A percentile compares a stretch with the other conserved stretches of the same genome.
Evolutionary conservation across 2,888 invertebrate species (phyloP).

Genomic region (Brachylomia viminalis): DNA sequence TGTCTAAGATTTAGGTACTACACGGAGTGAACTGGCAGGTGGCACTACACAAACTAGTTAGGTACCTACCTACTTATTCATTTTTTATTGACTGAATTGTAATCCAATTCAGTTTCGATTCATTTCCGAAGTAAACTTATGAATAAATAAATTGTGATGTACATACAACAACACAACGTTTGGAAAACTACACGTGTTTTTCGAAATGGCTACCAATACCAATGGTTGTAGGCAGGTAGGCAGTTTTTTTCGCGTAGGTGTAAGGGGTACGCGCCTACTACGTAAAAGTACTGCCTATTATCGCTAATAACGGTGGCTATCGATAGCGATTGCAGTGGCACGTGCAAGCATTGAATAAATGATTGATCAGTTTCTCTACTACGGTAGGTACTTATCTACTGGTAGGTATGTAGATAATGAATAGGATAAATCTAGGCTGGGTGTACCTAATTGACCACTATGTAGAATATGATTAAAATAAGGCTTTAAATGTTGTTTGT

Average conservation of each 20-base stretch:
- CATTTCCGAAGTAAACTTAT: slow-evolving; percentile 28
- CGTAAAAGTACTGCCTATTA: neutral
- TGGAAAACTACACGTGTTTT: slow-evolving; percentile 1
- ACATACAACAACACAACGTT: neutral
- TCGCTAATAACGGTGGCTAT: neutral
- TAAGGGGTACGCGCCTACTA: too few relatives aligned
- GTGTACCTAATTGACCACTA: neutral
- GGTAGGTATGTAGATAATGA: neutral
- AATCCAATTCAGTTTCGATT: slow-evolving; percentile 33
- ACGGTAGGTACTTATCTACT: too few relatives aligned
- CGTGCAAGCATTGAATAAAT: neutral
- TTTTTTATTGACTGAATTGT: slow-evolving; percentile 18
- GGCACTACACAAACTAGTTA: slow-evolving; percentile 5
- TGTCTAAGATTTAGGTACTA: neutral
- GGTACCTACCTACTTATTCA: neutral
- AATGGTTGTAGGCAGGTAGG: neutral
- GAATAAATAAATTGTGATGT: slow-evolving; percentile 16
- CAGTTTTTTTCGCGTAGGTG: neutral
- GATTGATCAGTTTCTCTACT: neutral
- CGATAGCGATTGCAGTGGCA: neutral
- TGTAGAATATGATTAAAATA: neutral
- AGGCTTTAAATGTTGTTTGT: neutral
- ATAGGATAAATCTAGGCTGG: neutral
- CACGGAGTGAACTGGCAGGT: neutral
- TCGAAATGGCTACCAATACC: neutral